Conservation (phyloP, 1,140 invertebrate genomes). For the Phenacoccus solenopsis region DNA sequence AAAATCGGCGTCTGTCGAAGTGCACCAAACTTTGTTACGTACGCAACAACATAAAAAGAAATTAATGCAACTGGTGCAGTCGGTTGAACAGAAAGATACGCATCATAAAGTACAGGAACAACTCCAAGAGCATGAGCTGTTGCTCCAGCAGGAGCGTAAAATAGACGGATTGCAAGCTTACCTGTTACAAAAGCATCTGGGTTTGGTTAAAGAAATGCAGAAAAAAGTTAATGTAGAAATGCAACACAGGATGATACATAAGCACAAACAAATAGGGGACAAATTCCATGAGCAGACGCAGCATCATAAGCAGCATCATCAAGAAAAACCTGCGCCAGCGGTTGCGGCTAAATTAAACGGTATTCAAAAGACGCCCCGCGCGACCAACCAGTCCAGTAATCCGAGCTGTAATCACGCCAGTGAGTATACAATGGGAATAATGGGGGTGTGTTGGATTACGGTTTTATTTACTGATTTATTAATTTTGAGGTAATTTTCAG, state of each 20-base stretch:
- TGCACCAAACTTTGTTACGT: neutral
- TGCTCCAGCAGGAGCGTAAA: neutral
- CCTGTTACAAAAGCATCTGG: neutral
- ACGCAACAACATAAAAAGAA: neutral
- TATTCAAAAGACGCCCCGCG: neutral
- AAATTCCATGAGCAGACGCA: neutral
- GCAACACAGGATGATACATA: neutral
- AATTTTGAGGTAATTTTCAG: neutral
- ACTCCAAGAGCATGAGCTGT: neutral
- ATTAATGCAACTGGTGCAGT: neutral
- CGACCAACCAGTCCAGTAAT: neutral
- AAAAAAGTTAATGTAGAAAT: constrained; percentile 4
- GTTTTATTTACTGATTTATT: neutral
- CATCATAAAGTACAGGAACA: constrained; percentile 6
- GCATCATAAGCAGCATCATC: neutral
- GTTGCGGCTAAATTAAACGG: neutral
- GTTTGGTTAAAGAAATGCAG: neutral
- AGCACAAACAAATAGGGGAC: neutral
- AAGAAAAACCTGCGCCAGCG: neutral
- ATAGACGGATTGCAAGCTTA: neutral
- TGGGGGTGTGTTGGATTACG: neutral
- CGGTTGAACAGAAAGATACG: neutral
- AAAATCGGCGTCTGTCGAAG: neutral
- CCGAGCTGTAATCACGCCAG: neutral
- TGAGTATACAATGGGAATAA: neutral